Evolutionary conservation across 2,113 vertebrate species (phyloP), one percentile per base, ranked within the genome.

Genomic region (Mixornis gularis): DNA sequence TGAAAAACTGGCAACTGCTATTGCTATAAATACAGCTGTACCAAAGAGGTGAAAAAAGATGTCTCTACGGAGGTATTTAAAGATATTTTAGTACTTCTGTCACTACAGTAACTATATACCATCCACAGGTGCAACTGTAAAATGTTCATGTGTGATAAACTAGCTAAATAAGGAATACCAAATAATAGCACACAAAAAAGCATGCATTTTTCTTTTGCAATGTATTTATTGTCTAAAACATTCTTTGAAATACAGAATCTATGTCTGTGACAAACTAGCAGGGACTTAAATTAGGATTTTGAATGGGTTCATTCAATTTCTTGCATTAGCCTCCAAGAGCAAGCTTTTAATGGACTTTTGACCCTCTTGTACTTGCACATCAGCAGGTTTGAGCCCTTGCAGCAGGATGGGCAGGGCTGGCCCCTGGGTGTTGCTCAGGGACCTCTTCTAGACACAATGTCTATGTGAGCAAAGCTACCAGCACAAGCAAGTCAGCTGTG

Each of bases 1-100:
- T 92, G 87, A 85, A 92, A 89, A 91, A 70, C 38, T 69, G 34
- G 38, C 34, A 84, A 43, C 69, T 69, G 43, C 38, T 81, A 48
- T 38, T 69, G 44, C 83, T 88, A 27, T 87, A 93, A 90, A 92
- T 87, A 76, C 21, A 79, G 41, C 38, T 87, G 18, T 30, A 81
- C 41, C 24, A 72, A 66, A 83, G 82, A 90, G 30, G 49, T 94
- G 89, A 71, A 90, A 85, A 81, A 91, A 68, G 13, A 80, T 59
- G n/a, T 46, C 34, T 87, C 63, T 13, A 10, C 51, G n/a, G 63
- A 79, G 68, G 55, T 58, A 52, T 89, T 87, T 87, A 79, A 83
- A 83, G 26, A 38, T 92, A 43, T 85, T 85, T 87, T 85, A 93
- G 62, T 87, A 58, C 65, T 79, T 93, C 87, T 87, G 53, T 79